Base-by-base conservation (phyloP, 2,797 vertebrate species). In the Fistularia commersonii region DNA sequence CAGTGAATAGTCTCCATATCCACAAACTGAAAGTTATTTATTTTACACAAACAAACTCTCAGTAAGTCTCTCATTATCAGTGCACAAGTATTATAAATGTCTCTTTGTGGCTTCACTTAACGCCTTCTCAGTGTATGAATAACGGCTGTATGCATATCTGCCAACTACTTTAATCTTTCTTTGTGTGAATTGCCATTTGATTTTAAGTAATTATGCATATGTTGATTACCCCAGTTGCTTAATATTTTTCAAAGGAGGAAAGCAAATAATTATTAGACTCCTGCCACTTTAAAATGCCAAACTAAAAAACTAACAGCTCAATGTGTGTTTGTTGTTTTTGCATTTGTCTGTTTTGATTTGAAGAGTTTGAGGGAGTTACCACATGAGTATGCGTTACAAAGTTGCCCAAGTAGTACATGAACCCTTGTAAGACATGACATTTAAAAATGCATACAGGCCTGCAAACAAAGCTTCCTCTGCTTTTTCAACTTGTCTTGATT, bases 1-100 rank as follows among this genome's bases (percentile, higher is more conserved):
- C 60, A 72, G 41, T 74, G 78, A 82, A 83, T 79, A 62, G 59
- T 57, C 70, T 77, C 57, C 54, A 59, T 68, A 69, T 62, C 48
- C 43, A 64, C 36, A 23, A 54, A 55, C 40, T 52, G 14, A 66
- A 70, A 76, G 32, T 74, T 44, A 48, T 83, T 79, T 72, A 65
- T 79, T 79, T 69, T 23, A 23, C 23, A 23, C 23, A 23, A 23
- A 23, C 23, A 23, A 12, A 71, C 68, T 66, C 42, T 32, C 31
- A 69, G 47, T 8, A 56, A 60, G 62, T 54, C 63, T 61, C 35
- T 55, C 45, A 65, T 58, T 72, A 46, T 52, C 36, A 46, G 42
- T 62, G 44, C 46, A 59, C 32, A 59, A 54, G 63, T 51, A 33
- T 57, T 54, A 63, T 65, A 40, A 61, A 71, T 58, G 40, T 50